Base-by-base conservation (phyloP, 2,113 vertebrate species). In the Talpa occidentalis region DNA sequence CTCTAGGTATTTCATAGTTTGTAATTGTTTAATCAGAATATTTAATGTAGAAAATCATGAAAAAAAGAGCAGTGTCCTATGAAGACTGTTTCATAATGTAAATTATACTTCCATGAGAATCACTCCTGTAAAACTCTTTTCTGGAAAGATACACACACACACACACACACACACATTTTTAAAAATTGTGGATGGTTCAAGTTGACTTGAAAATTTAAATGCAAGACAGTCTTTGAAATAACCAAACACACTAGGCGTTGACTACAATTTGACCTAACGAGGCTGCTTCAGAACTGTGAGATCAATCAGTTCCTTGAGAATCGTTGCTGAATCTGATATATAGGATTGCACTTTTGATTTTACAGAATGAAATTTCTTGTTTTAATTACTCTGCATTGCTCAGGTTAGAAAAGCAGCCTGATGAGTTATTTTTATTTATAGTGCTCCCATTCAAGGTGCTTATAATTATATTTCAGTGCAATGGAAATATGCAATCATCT, bases 371-470 rank as follows among this genome's bases (percentile, higher is more conserved):
- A 94, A 96, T 96, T 95, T 96, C 94, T 95, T 87, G 35, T 62
- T 69, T 93, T 97, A 96, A 97, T 97, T 96, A 92, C 80, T 93
- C 72, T 85, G 92, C 84, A 40, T 94, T 92, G 69, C 92, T 95
- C 73, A 88, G 76, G 72, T 95, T 97, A 88, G 93, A 95, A 96
- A 97, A 96, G 88, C 81, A 94, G 95, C 88, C 76, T 93, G 95
- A 97, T 97, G 97, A 97, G 95, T 92, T 96, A 95, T 97, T 97
- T 96, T 97, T 97, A 97, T 96, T 96, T 97, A 93, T 95, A 96
- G 92, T 59, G 76, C 88, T 92, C 84, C 83, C 44, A 88, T 95
- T 96, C 95, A 94, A 21, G 94, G 80, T 94, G 92, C 77, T 96
- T 91, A 92, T 95, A 89, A 95, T 97, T 97, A 96, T 88, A 90